These are phyloP conservation scores for Thaleichthys pacificus DNA, from an alignment of 2,797 vertebrate genomes.

Conservation along the genomic window DNA sequence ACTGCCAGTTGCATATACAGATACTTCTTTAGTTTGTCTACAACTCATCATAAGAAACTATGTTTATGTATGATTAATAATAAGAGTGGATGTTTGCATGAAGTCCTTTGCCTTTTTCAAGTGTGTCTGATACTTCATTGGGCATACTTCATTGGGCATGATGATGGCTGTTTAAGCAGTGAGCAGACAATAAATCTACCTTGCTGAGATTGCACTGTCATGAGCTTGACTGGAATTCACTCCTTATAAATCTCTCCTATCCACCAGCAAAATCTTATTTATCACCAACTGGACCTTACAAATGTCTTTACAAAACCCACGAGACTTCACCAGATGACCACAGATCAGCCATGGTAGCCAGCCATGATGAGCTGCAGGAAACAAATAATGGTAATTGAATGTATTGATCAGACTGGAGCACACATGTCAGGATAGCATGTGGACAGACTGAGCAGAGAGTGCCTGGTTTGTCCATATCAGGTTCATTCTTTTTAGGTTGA, in stretches of 20 bases:
- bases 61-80: background rate
- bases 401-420: conserved; percentile 20
- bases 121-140: conserved; percentile 51
- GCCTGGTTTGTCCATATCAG: background rate
- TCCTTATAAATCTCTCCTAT: conserved; percentile 58
- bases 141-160: no score
- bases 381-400: conserved; percentile 23
- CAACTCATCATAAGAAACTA: conserved; percentile 48
- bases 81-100: conserved; percentile 28
- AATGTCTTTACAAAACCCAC: conserved; percentile 23
- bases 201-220: conserved; percentile 48
- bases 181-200: conserved; percentile 61
- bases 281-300: conserved; percentile 36
- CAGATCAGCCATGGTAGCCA: conserved; percentile 18
- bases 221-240: conserved; percentile 44
- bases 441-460: background rate
- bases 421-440: background rate
- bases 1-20: background rate
- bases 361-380: conserved; percentile 20
- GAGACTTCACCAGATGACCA: conserved; percentile 42
- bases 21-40: conserved; percentile 44
- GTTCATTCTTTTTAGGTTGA: background rate
- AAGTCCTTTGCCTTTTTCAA: conserved; percentile 39
- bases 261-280: conserved; percentile 42
- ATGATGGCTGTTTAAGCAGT: conserved; percentile 61